Base-by-base conservation (phyloP, 2,888 invertebrate genomes). In the Nymphalis urticae region DNA sequence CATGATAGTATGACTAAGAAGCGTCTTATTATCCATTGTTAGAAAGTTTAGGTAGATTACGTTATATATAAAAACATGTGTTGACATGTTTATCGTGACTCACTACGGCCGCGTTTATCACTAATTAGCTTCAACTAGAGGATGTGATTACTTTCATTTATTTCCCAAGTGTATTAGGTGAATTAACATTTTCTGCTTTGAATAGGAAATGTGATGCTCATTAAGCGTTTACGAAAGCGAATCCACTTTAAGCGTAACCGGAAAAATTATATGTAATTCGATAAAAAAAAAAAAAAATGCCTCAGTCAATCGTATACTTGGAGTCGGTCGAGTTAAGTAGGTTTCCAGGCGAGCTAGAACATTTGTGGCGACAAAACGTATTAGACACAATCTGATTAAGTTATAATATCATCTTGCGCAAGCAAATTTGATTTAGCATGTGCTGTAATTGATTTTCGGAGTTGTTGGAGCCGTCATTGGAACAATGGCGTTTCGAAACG, bases 401-500 rank as follows among this genome's bases (percentile, higher is more conserved):
- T 71, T 75, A 85, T 83, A 85, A 83, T 83, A 66, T 70, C 60
- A 78, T 77, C 81, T 87, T 85, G 80, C 83, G 82, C 81, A 88
- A 86, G 77, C 72, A 81, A 85, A 86, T 87, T 87, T 85, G 82
- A 84, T 85, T 87, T 84, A 82, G 81, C 83, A 84, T 82, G 84
- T 81, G 82, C 76, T 63, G 82, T 86, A 89, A 88, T 90, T 86
- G 87, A 88, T 89, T 87, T 86, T 82, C 79, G 83, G 82, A 81
- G 77, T 69, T 51, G 48, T 66, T 36, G 36, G 53, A 65, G 63
- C 76, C 75, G 76, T 80, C 82, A 75, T 77, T 79, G 80, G 82
- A 87, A 89, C 88, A 90, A 88, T 88, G 81, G 81, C 77, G 77
- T 87, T 87, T 88, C 86, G 86, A 86, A 88, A 89, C 77, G 73